Conservation (phyloP, 2,888 invertebrate species). For the Linnaemya tessellans region DNA sequence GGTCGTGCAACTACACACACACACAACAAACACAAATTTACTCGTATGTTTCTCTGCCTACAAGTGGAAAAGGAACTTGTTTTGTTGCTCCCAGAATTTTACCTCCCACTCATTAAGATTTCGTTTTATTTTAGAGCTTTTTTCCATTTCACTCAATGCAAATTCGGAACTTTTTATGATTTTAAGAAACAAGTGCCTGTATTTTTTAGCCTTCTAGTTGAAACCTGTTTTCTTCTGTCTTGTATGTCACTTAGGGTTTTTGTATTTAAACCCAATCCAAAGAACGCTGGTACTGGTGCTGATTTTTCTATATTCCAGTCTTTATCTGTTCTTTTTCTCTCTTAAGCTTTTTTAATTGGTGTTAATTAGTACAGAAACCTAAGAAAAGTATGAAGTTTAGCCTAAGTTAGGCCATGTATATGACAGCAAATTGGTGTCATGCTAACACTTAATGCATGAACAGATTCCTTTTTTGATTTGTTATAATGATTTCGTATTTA, state of each 20-base stretch:
- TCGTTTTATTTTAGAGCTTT: not conserved
- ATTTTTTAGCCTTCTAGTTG: not conserved
- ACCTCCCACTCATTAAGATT: conserved; percentile 25
- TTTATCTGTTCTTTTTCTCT: not conserved
- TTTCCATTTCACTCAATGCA: conserved; percentile 40
- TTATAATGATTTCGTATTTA: not conserved
- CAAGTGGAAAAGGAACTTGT: conserved; percentile 66
- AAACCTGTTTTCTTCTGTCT: conserved; percentile 22
- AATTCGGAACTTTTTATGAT: conserved; percentile 51
- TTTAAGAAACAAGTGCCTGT: conserved; percentile 35
- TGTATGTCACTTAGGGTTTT: conserved; percentile 34
- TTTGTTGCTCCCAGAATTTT: conserved; percentile 40
- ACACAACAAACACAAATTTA: conserved; percentile 43
- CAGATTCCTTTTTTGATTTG: not conserved
- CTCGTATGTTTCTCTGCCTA: conserved; percentile 52
- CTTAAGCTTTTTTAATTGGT: conserved; percentile 63
- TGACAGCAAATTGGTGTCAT: not conserved
- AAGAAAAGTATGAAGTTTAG: conserved; percentile 14
- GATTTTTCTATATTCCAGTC: not conserved
- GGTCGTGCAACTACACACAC: not conserved
- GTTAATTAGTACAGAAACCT: conserved; percentile 62
- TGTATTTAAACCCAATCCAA: not conserved
- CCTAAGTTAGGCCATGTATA: conserved; percentile 38
- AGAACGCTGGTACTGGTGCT: not conserved
- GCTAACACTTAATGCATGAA: not conserved